These are phyloP conservation scores for Platycheirus albimanus DNA, from an alignment of 2,888 invertebrate genomes.

Conservation along the genomic window DNA sequence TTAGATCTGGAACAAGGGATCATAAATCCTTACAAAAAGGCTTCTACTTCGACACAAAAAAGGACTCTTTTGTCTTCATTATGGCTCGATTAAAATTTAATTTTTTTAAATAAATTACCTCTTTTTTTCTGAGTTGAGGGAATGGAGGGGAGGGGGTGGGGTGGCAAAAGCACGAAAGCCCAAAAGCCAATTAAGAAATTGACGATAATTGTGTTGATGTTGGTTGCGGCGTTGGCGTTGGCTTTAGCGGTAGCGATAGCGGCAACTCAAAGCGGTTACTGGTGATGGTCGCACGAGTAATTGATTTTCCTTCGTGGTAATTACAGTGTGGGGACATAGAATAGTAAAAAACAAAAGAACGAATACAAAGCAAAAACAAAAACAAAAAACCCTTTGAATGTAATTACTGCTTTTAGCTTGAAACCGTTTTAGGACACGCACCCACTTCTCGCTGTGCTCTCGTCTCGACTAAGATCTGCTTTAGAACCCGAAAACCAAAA, in stretches of 20 bases:
- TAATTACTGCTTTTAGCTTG: conserved; percentile 62
- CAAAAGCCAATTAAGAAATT: conserved; percentile 61
- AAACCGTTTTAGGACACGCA: conserved; percentile 65
- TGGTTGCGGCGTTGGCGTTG: conserved; percentile 4
- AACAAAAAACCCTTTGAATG: conserved; percentile 44
- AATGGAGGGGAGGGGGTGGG: neutral
- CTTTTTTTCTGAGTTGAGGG: neutral
- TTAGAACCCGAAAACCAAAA: no score
- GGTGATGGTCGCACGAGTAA: conserved; percentile 60
- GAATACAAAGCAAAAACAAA: neutral
- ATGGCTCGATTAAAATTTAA: conserved; percentile 64
- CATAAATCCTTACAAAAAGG: conserved; percentile 61
- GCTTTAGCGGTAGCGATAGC: conserved; percentile 1
- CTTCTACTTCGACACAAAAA: conserved; percentile 11
- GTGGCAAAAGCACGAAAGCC: no score
- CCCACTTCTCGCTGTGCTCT: conserved; percentile 17
- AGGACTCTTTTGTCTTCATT: conserved; percentile 37
- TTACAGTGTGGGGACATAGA: conserved; percentile 39
- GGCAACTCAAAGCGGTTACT: conserved; percentile 4
- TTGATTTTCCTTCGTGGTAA: conserved; percentile 63
- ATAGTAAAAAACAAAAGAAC: conserved; percentile 17
- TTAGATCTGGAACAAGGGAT: conserved; percentile 30
- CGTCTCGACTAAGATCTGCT: no score
- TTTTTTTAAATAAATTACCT: conserved; percentile 69
- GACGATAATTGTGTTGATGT: conserved; percentile 58